Conservation (phyloP, 2,888 invertebrate genomes). For the Pyralis farinalis region DNA sequence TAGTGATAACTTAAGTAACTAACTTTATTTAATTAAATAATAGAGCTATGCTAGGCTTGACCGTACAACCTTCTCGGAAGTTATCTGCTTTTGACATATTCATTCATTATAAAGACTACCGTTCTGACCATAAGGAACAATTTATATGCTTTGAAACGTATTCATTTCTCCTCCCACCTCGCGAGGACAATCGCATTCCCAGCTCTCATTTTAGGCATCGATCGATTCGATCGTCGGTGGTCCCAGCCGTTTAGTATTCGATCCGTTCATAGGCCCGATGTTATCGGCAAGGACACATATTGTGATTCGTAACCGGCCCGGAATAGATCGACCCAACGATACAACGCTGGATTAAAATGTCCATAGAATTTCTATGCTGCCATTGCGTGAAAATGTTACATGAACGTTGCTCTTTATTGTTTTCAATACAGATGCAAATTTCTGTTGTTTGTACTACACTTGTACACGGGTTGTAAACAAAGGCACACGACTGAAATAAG, state of each 20-base stretch:
- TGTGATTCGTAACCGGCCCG: conserved; percentile 64
- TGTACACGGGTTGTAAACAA: neutral
- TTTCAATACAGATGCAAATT: conserved; percentile 40
- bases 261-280: conserved; percentile 47
- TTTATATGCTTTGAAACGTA: conserved; percentile 3
- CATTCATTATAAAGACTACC: no score
- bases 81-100: no score
- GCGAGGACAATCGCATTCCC: conserved; percentile 18
- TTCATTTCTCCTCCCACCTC: conserved; percentile 6
- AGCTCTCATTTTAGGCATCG: conserved; percentile 29
- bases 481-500: neutral
- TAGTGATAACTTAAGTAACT: no score
- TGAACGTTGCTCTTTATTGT: conserved; percentile 45
- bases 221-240: conserved; percentile 62
- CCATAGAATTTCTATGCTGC: conserved; percentile 30
- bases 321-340: conserved; percentile 67
- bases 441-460: conserved; percentile 6
- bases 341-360: conserved; percentile 61
- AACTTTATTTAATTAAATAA: no score
- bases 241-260: conserved; percentile 65
- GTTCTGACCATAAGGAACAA: no score
- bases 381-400: conserved; percentile 47
- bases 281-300: conserved; percentile 69
- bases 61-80: no score
- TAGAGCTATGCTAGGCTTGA: no score